Conservation (phyloP, 2,797 vertebrate genomes). For the Chaenodraco wilsoni region DNA sequence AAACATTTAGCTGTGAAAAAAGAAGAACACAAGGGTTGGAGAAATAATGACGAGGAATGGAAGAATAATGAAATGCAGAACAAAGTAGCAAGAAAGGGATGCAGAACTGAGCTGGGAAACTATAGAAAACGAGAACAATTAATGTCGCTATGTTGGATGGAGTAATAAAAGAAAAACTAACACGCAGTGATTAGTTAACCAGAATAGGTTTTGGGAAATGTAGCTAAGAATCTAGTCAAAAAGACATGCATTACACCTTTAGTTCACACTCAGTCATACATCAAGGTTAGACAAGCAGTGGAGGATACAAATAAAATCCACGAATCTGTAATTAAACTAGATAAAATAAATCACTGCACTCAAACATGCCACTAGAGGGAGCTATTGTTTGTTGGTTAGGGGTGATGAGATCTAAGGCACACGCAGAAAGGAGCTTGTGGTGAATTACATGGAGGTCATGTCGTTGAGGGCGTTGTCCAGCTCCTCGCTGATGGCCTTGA, state of each 20-base stretch:
- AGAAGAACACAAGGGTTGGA: conserved; percentile 56
- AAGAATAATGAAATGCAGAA: conserved; percentile 53
- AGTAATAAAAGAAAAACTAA: background rate
- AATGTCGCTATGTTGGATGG: background rate
- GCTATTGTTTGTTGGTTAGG: conserved; percentile 41
- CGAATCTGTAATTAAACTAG: background rate
- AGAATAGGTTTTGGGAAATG: background rate
- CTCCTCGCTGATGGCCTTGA: conserved; percentile 99
- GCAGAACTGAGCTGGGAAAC: conserved; percentile 29
- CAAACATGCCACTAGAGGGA: conserved; percentile 68
- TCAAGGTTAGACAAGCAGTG: conserved; percentile 1
- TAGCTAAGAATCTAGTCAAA: background rate
- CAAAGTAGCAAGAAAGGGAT: background rate
- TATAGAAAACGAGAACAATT: conserved; percentile 14
- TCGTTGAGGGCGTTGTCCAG: conserved; percentile 99
- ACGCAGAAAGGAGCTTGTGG: conserved; percentile 65
- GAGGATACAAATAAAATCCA: conserved; percentile 7
- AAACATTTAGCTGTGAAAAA: conserved; percentile 92
- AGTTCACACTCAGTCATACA: conserved; percentile 6
- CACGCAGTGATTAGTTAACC: background rate
- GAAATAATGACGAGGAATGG: conserved; percentile 23
- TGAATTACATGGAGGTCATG: conserved; percentile 99
- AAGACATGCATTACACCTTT: background rate
- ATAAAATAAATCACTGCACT: conserved; percentile 30
- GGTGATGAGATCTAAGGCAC: conserved; percentile 31